A percentile compares a stretch with the other conserved stretches of the same genome.
These are phyloP conservation scores for Mormyrus iriodes DNA, from an alignment of 2,113 vertebrate species.

Conservation along the genomic window DNA sequence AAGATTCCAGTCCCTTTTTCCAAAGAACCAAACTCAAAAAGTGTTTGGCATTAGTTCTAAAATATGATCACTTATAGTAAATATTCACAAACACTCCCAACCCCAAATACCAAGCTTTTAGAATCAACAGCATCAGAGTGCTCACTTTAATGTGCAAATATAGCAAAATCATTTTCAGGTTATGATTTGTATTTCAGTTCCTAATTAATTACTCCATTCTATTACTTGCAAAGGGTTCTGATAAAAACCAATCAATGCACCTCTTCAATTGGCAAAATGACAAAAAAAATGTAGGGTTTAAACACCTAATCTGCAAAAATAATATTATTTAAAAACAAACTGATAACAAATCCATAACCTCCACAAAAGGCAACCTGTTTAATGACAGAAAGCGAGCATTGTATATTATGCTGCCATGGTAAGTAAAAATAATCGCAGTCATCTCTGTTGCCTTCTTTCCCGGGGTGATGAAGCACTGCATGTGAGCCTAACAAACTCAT, in stretches of 20 bases:
- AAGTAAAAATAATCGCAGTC: not conserved
- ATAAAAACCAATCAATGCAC: not conserved
- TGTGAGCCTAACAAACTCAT: not conserved
- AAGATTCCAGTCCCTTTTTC: not conserved
- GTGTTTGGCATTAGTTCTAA: constrained; percentile 3
- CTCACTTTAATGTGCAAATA: constrained; percentile 16
- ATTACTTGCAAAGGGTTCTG: not conserved
- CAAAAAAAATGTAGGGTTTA: not conserved
- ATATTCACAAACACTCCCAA: constrained; percentile 7
- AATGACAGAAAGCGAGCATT: not conserved
- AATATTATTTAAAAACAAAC: not conserved
- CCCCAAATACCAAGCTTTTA: not conserved
- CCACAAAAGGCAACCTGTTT: not conserved
- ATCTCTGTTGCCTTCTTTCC: not conserved
- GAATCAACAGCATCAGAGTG: not conserved
- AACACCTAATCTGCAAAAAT: not conserved
- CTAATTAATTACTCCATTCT: not conserved
- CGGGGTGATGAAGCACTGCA: not conserved
- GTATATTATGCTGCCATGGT: not conserved
- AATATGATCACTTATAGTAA: not conserved
- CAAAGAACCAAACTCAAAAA: not conserved
- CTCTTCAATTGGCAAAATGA: not conserved
- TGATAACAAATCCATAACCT: not conserved
- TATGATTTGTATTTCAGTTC: constrained; percentile 1
- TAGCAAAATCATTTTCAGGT: not conserved